A percentile compares a stretch with the other conserved stretches of the same genome.
These are phyloP conservation scores for Rhinolophus ferrumequinum DNA, from an alignment of 2,113 vertebrate genomes.

Conservation along the genomic window DNA sequence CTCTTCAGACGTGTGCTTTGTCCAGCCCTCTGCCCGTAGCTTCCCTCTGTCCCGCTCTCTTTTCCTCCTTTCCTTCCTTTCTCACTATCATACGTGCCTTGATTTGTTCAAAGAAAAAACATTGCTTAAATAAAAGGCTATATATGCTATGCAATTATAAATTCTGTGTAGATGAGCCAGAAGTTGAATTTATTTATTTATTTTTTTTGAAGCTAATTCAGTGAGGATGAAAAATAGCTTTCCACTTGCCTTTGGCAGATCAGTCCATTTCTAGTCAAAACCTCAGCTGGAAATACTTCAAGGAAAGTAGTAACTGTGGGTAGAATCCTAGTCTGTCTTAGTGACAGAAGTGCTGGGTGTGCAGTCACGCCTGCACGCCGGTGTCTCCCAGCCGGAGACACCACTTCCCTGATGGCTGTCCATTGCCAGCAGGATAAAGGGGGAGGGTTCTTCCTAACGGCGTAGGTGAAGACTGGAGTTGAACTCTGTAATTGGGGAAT, in stretches of 20 bases:
- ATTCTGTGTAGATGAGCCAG: neutral
- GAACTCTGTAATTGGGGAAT: neutral
- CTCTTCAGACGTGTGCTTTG: neutral
- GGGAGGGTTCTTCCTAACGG: neutral
- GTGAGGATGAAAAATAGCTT: neutral
- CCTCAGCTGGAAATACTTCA: neutral
- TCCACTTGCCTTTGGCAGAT: neutral
- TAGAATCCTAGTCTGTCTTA: neutral
- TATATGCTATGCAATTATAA: neutral
- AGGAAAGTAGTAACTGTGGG: neutral
- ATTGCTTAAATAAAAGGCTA: neutral
- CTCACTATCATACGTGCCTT: neutral
- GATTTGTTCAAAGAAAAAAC: neutral
- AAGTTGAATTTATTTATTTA: neutral
- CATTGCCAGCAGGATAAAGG: neutral
- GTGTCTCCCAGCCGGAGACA: neutral
- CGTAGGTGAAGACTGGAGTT: neutral
- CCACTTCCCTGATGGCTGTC: neutral
- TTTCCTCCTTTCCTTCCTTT: neutral
- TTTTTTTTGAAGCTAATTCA: neutral
- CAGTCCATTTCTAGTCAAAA: neutral
- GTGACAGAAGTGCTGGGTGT: neutral
- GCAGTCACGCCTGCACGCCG: no score
- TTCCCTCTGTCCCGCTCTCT: neutral
- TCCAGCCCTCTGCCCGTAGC: neutral